A percentile compares a stretch with the other conserved stretches of the same genome.
Conservation (phyloP, 2,888 invertebrate species). For the Cybosia mesomella region DNA sequence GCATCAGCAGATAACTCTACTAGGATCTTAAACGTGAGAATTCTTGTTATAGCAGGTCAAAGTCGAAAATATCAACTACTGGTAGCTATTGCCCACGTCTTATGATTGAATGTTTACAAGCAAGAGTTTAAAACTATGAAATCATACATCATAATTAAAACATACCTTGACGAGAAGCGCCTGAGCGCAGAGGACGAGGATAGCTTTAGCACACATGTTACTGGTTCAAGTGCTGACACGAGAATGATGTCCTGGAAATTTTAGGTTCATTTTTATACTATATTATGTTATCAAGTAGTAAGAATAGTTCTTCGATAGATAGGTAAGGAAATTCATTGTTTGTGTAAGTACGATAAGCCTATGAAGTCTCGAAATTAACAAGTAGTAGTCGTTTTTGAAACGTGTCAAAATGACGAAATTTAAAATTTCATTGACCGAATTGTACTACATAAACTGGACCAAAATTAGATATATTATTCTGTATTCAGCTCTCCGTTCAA, state of each 20-base stretch:
- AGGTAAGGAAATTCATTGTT: not conserved
- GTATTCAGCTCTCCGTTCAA: conserved; percentile 2
- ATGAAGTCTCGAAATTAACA: too few relatives aligned
- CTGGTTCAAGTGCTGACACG: not conserved
- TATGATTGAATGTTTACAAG: too few relatives aligned
- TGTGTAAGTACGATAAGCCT: not conserved
- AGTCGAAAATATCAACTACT: too few relatives aligned
- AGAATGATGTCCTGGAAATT: not conserved
- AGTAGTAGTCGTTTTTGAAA: too few relatives aligned
- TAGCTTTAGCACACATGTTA: conserved; percentile 47
- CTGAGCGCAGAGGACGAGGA: conserved; percentile 55
- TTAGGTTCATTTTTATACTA: not conserved
- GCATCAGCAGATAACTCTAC: too few relatives aligned
- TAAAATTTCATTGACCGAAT: not conserved
- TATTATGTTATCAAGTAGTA: not conserved
- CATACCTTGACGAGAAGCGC: conserved; percentile 36
- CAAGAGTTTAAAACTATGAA: too few relatives aligned
- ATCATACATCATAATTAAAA: too few relatives aligned
- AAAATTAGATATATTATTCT: not conserved
- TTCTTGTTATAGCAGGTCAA: too few relatives aligned
- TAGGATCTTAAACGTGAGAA: too few relatives aligned
- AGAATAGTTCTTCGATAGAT: not conserved
- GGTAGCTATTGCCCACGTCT: too few relatives aligned
- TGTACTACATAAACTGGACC: not conserved
- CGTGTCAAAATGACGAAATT: not conserved